Evolutionary conservation across 2,113 vertebrate genomes (phyloP), one percentile per base, ranked within the genome.

Genomic region (Nesogale talazaci): DNA sequence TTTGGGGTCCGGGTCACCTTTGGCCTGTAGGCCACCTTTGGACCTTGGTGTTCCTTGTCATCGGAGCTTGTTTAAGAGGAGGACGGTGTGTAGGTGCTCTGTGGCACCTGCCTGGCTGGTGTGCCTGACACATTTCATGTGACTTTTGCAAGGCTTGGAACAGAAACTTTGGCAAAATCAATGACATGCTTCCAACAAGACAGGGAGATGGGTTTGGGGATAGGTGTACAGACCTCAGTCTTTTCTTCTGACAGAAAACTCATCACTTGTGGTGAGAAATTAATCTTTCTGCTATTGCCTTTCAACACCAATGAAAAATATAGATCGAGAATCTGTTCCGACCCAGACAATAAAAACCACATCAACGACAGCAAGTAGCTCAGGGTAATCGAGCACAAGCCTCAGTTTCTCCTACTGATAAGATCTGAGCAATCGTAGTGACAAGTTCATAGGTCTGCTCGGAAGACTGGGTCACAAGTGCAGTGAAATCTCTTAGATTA

Each of bases 401-500:
- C 42, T 38, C 4, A 22, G 61, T 86, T 88, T 83, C 88, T 92
- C 86, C 46, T 25, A 34, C 72, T 17, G 57, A 11, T 14, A 85
- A 75, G 81, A 78, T 82, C 38, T 88, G 56, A 85, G 52, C 2
- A 69, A 4, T 46, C 59, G 27, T 25, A 84, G 7, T 88, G 74
- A 70, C 3, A 36, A 29, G 46, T 82, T 61, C 14, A 91, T 67
- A 75, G 27, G 4, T 14, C 38, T 61, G 8, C 56, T 52, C 25
- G 59, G 20, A 83, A 65, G 38, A 77, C 2, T 67, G n/a, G 67
- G 59, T 23, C n/a, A 65, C 88, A 93, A 86, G 31, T 38, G 1
- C 90, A 40, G 31, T 94, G 91, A 77, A 72, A 87, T n/a, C 27
- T 42, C 16, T 76, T 74, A 89, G 77, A 83, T 91, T 91, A 80